Base-by-base conservation (phyloP, 1,140 invertebrate genomes). In the Monochamus saltuarius region DNA sequence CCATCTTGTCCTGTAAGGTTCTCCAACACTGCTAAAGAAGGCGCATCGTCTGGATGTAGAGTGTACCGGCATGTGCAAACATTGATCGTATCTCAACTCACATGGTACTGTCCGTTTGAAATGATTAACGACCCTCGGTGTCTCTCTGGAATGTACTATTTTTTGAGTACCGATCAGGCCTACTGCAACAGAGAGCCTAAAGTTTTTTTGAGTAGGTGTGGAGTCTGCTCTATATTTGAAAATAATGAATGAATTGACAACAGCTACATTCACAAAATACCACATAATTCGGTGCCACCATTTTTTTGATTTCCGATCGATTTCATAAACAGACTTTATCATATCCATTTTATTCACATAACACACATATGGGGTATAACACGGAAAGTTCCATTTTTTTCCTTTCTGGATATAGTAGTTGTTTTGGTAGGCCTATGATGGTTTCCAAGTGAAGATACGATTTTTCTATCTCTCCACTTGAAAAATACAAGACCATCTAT, bases 391-490 rank as follows among this genome's bases (percentile, higher is more conserved):
- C 65, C 72, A 66, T 75, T 62, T 72, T 72, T 71, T 55, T 65
- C 52, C 64, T 69, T 72, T 62, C 72, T 62, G 39, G 16, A 47
- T 51, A 70, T 69, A 64, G 66, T 64, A 56, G 63, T 62, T 56
- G 36, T 37, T 67, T 71, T 49, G 22, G 70, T 66, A 13, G 62
- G 62, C 56, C 73, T 69, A 57, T 77, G 66, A 67, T 70, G 75
- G 65, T 78, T 79, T 9, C 70, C 74, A 38, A 75, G 61, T 53
- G 79, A 76, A 49, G 60, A 58, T 56, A 79, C 75, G 4, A 62
- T 36, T 69, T 69, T 73, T 59, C 74, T 76, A 63, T 78, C 75
- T 56, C 71, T 77, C 70, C 72, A 78, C 72, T 77, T 76, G 37
- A 69, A 58, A 69, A 58, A 75, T 59, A 62, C 61, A 63, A 77